Base-by-base conservation (phyloP, 30 jellyfish, hydroid and myxozoan genomes). In the Calvadosia cruxmelitensis region DNA sequence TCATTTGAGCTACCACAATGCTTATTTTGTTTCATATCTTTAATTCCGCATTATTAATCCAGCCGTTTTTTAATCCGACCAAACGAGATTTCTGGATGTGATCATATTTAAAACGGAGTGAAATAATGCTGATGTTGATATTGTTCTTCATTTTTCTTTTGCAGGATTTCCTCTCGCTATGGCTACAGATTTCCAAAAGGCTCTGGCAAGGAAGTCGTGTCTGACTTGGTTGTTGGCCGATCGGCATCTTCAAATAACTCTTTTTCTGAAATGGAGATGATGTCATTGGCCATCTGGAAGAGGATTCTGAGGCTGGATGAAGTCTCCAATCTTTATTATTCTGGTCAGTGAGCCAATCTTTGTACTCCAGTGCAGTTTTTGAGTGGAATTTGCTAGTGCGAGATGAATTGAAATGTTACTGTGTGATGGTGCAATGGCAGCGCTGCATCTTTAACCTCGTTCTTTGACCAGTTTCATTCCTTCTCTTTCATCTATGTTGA, bases 281-380 rank as follows among this genome's bases (percentile, higher is more conserved):
- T 73, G 82, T 86, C 96, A 5, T 42, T 86, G 50, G 96, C 94
- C 0, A 42, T 86, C 51, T 75, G 86, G 82, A 53, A 80, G 34
- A 75, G 76, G 34, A 34, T 70, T 3, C 73, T 79, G 31, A 25
- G 80, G 25, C 49, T 83, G 0, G 66, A 68, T 34, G 88, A 74
- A 69, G 70, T 86, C 50, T 30, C 63, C n/a, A n/a, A n/a, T n/a
- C n/a, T n/a, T n/a, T n/a, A n/a, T n/a, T n/a, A n/a, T n/a, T n/a
- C n/a, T n/a, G n/a, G n/a, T n/a, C n/a, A n/a, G n/a, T n/a, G n/a
- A n/a, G n/a, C n/a, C n/a, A n/a, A n/a, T n/a, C n/a, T n/a, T n/a
- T n/a, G n/a, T n/a, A n/a, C n/a, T n/a, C n/a, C n/a, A n/a, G n/a
- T n/a, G n/a, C n/a, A n/a, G n/a, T n/a, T n/a, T n/a, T n/a, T n/a